These are phyloP conservation scores for Paradoxurus hermaphroditus DNA, from an alignment of 2,113 vertebrate genomes.

Conservation along the genomic window DNA sequence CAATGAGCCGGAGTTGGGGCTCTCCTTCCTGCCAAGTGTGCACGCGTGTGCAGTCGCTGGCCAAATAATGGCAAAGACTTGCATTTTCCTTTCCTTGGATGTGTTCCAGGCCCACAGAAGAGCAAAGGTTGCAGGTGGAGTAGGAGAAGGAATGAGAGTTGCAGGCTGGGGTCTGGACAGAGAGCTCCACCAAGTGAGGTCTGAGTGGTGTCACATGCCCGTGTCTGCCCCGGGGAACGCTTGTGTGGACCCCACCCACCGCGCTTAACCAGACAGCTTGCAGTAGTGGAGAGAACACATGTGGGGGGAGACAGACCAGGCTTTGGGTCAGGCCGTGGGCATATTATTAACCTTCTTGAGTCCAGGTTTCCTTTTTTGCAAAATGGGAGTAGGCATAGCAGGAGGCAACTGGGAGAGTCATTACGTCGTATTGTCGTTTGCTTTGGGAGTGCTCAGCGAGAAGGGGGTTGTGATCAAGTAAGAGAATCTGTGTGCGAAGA, in stretches of 20 bases:
- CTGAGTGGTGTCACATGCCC: not conserved
- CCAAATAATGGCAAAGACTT: fast-evolving
- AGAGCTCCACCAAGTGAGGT: fast-evolving
- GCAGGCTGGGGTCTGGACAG: fast-evolving
- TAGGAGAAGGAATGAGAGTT: not conserved
- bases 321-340: not conserved
- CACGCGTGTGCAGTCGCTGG: fast-evolving
- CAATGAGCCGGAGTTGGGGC: not conserved
- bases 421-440: fast-evolving
- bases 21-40: not conserved
- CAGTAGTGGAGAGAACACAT: fast-evolving
- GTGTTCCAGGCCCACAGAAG: not conserved
- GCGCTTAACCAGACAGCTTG: no score
- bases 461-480: fast-evolving
- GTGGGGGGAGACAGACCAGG: not conserved
- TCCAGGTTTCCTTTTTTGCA: not conserved
- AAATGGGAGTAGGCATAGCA: fast-evolving
- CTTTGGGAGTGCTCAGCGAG: not conserved
- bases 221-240: fast-evolving
- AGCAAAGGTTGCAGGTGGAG: not conserved
- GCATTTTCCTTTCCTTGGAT: not conserved
- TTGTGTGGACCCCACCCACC: not conserved
- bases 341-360: not conserved
- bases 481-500: not conserved
- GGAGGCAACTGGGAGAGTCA: fast-evolving